Base-by-base conservation (phyloP, 2,113 vertebrate species). In the Phylloscopus trochilus region DNA sequence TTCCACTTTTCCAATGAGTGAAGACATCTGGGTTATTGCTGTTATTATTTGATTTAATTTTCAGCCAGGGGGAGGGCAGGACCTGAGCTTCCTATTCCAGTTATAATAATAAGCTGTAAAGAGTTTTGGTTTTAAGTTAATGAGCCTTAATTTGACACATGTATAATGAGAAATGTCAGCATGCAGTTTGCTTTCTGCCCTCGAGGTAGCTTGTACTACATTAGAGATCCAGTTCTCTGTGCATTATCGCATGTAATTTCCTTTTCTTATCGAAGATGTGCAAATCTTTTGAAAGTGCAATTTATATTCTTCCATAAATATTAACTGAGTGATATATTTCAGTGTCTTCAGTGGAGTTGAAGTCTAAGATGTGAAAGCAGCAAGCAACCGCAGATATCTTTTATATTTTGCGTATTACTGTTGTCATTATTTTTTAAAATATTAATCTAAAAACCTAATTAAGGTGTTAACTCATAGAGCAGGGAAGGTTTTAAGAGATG, bases 111-210 rank as follows among this genome's bases (percentile, higher is more conserved):
- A 94, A 79, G 56, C 68, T 89, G 79, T 92, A 87, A 96, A 95
- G 86, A 68, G 80, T 81, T 95, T 85, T 90, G 41, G 37, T 17
- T 92, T 94, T 81, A 89, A 90, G 76, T 82, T 96, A 92, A 96
- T 78, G 69, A 96, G 86, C 62, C 62, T 93, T 96, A 96, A 96
- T 95, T 96, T 96, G 83, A 90, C 88, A 81, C 20, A 17, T 78
- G 68, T 93, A 16, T 93, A 94, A 96, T 68, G 43, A 88, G 88
- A 90, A 92, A 75, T 78, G 88, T 81, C 80, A 89, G 86, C 88
- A 75, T 58, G 62, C 53, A 80, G 60, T 93, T 94, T 95, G 79
- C 76, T 88, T n/a, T 89, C 73, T 90, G 76, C 90, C 86, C 88
- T 94, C 2, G 1, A 83, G 83, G 90, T 83, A 96, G 47, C 68